Evolutionary conservation across 2,113 vertebrate genomes (phyloP).

Genomic region (Cyanoderma ruficeps): DNA sequence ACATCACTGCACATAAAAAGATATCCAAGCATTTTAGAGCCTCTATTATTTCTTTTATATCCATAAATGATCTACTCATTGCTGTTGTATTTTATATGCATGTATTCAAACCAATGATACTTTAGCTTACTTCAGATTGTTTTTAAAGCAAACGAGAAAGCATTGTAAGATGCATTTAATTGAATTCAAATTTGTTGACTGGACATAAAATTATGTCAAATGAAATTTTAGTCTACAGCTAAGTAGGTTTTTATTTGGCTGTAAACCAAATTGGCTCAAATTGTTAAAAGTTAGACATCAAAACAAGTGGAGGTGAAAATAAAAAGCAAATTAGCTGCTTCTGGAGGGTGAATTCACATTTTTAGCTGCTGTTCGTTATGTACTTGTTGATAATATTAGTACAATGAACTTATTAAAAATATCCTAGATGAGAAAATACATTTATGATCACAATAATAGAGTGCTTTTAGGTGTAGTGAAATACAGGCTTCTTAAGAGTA

Average conservation of each 20-base stretch:
- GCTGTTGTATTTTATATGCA: background rate
- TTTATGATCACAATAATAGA: background rate
- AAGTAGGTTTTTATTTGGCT: conserved; percentile 19
- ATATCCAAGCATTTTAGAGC: background rate
- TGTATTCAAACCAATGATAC: background rate
- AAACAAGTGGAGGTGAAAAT: conserved; percentile 26
- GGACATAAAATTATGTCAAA: conserved; percentile 4
- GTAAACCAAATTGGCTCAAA: background rate
- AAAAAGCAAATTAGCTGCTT: background rate
- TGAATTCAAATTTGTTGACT: background rate
- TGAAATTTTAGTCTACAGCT: background rate
- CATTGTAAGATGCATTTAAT: background rate
- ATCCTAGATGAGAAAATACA: background rate
- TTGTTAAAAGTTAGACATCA: background rate
- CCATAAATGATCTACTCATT: background rate
- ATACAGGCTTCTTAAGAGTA: background rate
- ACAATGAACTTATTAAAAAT: background rate
- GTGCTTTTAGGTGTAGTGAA: background rate
- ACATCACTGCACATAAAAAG: background rate
- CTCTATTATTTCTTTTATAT: background rate
- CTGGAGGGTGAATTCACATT: background rate
- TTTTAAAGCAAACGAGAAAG: background rate
- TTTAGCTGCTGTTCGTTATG: background rate
- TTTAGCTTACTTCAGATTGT: background rate
- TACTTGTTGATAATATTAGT: background rate